phyloP scores from a whole-genome alignment of 2,797 vertebrate genomes.

The Notolepis coatsorum region DNA sequence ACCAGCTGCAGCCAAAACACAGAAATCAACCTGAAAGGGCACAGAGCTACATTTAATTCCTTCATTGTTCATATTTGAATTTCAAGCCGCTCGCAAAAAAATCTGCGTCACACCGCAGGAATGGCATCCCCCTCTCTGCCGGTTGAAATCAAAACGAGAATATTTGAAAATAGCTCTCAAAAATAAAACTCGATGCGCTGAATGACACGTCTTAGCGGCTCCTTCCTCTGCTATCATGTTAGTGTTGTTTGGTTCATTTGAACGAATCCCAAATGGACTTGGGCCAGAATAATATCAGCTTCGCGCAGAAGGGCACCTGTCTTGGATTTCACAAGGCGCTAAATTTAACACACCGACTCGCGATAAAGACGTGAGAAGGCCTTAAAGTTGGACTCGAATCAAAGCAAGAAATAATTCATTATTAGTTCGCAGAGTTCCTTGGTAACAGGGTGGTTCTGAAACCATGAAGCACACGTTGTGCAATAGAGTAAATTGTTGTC shows the following conservation, averaged over 20 bases:
- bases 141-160: background rate
- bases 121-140: no score
- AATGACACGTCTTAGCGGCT: background rate
- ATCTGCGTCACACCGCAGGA: no score
- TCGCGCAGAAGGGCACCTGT: conserved; percentile 59
- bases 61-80: no score
- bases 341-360: conserved; percentile 80
- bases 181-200: background rate
- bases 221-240: conserved; percentile 11
- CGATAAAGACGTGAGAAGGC: conserved; percentile 46
- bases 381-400: conserved; percentile 4
- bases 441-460: no score
- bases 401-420: no score
- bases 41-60: no score
- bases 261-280: conserved; percentile 3
- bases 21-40: no score
- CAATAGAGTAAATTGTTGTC: no score
- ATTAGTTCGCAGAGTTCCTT: no score
- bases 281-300: conserved; percentile 41
- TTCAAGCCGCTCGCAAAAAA: no score
- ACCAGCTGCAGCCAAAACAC: no score
- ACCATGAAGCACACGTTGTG: no score
- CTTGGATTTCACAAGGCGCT: conserved; percentile 71
- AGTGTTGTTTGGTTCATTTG: conserved; percentile 17
- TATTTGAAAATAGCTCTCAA: background rate